Percentiles rank a stretch among this genome's conserved stretches.
Evolutionary conservation across 2,797 vertebrate genomes (phyloP).

Genomic region (Chrysocyon brachyurus): DNA sequence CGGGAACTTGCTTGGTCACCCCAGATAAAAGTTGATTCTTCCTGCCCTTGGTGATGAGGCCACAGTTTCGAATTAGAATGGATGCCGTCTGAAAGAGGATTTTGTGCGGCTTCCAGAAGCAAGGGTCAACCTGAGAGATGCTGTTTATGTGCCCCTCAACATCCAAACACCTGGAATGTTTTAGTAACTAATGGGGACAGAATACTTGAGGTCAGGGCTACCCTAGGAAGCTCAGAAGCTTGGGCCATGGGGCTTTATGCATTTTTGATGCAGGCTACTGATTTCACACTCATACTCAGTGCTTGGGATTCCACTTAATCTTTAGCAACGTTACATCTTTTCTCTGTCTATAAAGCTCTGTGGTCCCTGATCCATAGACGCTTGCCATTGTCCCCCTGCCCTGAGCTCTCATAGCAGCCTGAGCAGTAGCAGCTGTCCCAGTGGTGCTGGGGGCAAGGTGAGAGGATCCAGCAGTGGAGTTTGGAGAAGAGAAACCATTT

Average conservation of each 20-base stretch:
- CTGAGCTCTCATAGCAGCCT: background rate
- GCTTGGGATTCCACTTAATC: background rate
- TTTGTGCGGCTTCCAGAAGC: background rate
- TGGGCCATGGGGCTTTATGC: accelerated
- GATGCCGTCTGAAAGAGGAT: background rate
- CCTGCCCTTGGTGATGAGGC: background rate
- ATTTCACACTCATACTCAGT: background rate
- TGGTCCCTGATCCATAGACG: background rate
- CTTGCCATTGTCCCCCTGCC: background rate
- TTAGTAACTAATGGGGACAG: background rate
- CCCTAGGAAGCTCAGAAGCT: background rate
- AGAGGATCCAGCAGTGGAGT: accelerated
- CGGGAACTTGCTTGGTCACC: background rate
- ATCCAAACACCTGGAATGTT: background rate
- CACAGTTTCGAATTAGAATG: background rate
- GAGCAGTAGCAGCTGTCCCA: background rate
- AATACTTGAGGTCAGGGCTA: background rate
- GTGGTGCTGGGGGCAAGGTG: accelerated
- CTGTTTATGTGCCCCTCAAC: background rate
- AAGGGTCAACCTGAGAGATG: background rate
- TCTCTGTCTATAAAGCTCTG: background rate
- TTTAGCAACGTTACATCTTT: accelerated
- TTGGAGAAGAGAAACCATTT: background rate
- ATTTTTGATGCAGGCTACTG: background rate
- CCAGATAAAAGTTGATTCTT: background rate